Evolutionary conservation across 2,888 invertebrate species (phyloP).

Genomic region (Neoascia interrupta): DNA sequence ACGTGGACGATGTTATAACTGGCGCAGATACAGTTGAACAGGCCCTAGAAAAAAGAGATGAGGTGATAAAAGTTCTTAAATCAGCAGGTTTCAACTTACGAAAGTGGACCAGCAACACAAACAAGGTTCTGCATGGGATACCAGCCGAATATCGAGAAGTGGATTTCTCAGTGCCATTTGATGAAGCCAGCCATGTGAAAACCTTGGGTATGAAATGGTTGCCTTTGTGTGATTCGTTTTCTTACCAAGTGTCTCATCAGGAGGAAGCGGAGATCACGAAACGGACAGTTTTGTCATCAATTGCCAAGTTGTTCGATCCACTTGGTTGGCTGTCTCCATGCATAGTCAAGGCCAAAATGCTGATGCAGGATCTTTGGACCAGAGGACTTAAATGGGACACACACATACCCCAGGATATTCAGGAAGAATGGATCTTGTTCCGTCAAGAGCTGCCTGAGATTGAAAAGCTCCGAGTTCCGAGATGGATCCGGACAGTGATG

Average conservation of each 20-base stretch:
- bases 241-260: neutral
- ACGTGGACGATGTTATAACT: constrained; percentile 29
- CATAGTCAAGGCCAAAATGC: constrained; percentile 46
- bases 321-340: constrained; percentile 52
- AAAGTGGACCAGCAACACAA: constrained; percentile 46
- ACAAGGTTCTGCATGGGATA: neutral
- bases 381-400: constrained; percentile 39
- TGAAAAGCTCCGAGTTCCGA: neutral
- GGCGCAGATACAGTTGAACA: neutral
- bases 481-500: neutral
- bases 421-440: neutral
- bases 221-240: constrained; percentile 18
- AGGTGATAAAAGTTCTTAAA: neutral
- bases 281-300: constrained; percentile 37
- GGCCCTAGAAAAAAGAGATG: neutral
- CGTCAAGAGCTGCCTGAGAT: neutral
- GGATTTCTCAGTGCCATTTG: constrained; percentile 1
- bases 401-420: neutral
- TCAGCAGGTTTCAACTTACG: constrained; percentile 37
- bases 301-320: constrained; percentile 59
- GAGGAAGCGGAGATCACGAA: constrained; percentile 10
- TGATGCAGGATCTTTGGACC: constrained; percentile 54
- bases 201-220: constrained; percentile 34
- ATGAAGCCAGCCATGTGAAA: constrained; percentile 8
- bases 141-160: constrained; percentile 9